Percentiles rank a stretch among this genome's conserved stretches.
These are phyloP conservation scores for Vidua chalybeata DNA, from an alignment of 2,113 vertebrate genomes.

Conservation along the genomic window DNA sequence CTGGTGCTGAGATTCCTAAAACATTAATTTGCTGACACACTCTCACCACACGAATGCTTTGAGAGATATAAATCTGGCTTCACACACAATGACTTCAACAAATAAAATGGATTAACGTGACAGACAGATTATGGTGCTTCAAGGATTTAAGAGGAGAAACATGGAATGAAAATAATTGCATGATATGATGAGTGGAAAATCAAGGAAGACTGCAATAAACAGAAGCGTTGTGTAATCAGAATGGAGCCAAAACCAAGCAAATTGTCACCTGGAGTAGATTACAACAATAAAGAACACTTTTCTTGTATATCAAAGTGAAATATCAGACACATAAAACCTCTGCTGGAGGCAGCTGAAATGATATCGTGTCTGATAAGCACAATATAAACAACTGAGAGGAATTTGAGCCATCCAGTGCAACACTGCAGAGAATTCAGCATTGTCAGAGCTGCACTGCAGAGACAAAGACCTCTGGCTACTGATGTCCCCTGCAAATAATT, in stretches of 20 bases:
- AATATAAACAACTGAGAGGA: neutral
- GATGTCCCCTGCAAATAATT: neutral
- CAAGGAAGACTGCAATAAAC: conserved; percentile 7
- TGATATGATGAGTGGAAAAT: neutral
- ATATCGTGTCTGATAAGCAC: neutral
- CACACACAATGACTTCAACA: conserved; percentile 15
- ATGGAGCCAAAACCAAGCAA: neutral
- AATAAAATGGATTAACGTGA: conserved; percentile 43
- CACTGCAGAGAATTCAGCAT: neutral
- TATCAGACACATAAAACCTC: neutral
- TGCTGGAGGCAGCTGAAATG: neutral
- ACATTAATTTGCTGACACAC: neutral
- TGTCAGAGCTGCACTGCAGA: neutral
- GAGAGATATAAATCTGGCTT: conserved; percentile 71
- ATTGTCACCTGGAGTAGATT: neutral
- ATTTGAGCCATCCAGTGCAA: neutral
- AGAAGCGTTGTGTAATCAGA: neutral
- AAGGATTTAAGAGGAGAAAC: conserved; percentile 37
- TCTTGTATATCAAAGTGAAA: neutral
- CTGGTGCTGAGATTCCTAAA: neutral
- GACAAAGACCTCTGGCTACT: neutral
- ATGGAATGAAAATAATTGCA: conserved; percentile 13
- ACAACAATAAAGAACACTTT: neutral
- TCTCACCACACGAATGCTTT: neutral
- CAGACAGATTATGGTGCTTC: conserved; percentile 32